A percentile compares a stretch with the other conserved stretches of the same genome.
Evolutionary conservation across 2,113 vertebrate species (phyloP).

Genomic region (Archocentrus centrarchus): DNA sequence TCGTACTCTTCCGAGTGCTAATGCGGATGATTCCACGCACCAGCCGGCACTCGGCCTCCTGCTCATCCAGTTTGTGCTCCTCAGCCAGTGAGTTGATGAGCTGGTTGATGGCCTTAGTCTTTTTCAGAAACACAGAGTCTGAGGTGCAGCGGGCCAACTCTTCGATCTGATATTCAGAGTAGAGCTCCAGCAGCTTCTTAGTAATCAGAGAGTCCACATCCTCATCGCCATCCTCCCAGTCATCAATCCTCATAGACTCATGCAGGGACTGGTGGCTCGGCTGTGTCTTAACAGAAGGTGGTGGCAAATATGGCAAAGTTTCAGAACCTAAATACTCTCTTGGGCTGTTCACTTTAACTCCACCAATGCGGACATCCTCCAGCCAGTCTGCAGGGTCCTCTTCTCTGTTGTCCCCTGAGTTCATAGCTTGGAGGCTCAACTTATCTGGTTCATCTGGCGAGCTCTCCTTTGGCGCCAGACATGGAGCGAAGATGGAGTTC

Average conservation of each 20-base stretch:
- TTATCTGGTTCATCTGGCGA: slow-evolving; percentile 69
- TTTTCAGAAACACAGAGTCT: slow-evolving; percentile 93
- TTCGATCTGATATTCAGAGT: slow-evolving; percentile 96
- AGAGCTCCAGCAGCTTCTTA: slow-evolving; percentile 94
- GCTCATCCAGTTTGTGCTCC: slow-evolving; percentile 84
- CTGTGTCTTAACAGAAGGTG: slow-evolving; percentile 42
- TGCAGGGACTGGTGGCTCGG: slow-evolving; percentile 79
- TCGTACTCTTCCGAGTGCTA: slow-evolving; percentile 88
- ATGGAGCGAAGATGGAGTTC: slow-evolving; percentile 67
- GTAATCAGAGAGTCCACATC: slow-evolving; percentile 92
- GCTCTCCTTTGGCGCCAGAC: slow-evolving; percentile 69
- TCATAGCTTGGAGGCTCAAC: slow-evolving; percentile 57
- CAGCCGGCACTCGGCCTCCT: slow-evolving; percentile 92
- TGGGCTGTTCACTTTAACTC: slow-evolving; percentile 69
- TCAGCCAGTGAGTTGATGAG: slow-evolving; percentile 88
- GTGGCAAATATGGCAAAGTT: neutral
- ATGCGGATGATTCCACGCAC: slow-evolving; percentile 96
- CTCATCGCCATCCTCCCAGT: slow-evolving; percentile 86
- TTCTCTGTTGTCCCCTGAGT: slow-evolving; percentile 28
- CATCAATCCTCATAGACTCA: slow-evolving; percentile 74
- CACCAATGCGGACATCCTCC: slow-evolving; percentile 84
- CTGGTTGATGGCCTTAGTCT: slow-evolving; percentile 93
- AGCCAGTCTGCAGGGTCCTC: slow-evolving; percentile 84
- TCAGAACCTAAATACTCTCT: slow-evolving; percentile 82
- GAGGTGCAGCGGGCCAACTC: slow-evolving; percentile 94